Percentiles rank a stretch among this genome's conserved stretches.
phyloP scores from a whole-genome alignment of 2,113 vertebrate genomes.

The Heteronetta atricapilla region DNA sequence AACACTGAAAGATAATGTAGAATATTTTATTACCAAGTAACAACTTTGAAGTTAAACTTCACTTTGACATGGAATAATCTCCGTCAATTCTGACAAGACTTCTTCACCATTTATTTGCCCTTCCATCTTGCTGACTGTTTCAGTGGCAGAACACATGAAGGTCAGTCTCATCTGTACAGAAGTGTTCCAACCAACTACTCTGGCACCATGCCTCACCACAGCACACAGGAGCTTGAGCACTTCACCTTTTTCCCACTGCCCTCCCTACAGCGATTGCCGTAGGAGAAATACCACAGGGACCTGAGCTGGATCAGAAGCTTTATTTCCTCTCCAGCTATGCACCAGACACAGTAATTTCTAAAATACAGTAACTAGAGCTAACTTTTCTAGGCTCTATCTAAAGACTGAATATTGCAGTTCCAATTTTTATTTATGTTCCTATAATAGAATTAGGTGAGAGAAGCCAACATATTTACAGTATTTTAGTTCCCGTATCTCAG shows the following conservation, averaged over 20 bases:
- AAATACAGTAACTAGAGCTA: background rate
- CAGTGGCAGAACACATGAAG: background rate
- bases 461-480: background rate
- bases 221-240: background rate
- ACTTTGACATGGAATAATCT: background rate
- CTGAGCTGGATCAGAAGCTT: background rate
- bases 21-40: background rate
- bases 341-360: background rate
- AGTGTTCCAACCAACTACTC: background rate
- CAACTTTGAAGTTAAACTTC: background rate
- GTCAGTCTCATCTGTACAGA: background rate
- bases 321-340: background rate
- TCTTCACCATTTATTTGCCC: background rate
- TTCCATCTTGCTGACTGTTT: background rate
- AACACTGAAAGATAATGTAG: background rate
- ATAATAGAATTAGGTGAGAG: background rate
- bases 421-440: background rate
- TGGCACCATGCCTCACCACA: background rate
- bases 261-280: accelerated
- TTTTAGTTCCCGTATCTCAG: background rate
- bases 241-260: background rate
- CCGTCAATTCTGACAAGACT: background rate
- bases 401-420: background rate
- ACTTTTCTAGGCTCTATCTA: background rate
- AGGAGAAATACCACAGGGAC: background rate